Evolutionary conservation across 1,140 invertebrate genomes (phyloP).

Genomic region (Leguminivora glycinivorella): DNA sequence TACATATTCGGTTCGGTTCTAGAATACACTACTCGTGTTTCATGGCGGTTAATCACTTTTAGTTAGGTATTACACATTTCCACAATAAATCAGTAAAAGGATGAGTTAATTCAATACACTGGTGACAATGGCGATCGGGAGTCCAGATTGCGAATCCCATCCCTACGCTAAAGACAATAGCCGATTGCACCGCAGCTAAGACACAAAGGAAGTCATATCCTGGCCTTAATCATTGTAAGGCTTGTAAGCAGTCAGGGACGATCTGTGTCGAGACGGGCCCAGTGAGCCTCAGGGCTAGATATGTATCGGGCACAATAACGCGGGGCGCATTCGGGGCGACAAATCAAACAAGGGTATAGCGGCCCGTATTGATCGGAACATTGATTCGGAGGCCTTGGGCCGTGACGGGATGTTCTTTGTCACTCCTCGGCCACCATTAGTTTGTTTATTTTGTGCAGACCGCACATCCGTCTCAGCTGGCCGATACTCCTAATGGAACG

Average conservation of each 20-base stretch:
- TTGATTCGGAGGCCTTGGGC: constrained; percentile 41
- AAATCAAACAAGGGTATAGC: constrained; percentile 40
- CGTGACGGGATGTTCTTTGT: constrained; percentile 54
- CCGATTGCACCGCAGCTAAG: constrained; percentile 14
- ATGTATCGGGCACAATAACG: constrained; percentile 36
- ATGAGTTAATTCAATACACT: constrained; percentile 4
- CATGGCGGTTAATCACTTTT: background rate
- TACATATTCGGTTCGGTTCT: no score
- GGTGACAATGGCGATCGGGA: constrained; percentile 15
- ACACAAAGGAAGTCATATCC: constrained; percentile 26
- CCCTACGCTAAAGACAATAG: constrained; percentile 21
- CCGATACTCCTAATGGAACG: constrained; percentile 55
- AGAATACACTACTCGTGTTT: background rate
- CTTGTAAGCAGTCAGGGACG: constrained; percentile 29
- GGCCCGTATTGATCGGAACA: constrained; percentile 38
- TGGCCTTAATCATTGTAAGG: constrained; percentile 33
- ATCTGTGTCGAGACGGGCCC: background rate
- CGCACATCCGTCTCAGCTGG: constrained; percentile 52
- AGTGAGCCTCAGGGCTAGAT: constrained; percentile 17
- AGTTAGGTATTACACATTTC: background rate
- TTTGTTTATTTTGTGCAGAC: constrained; percentile 54
- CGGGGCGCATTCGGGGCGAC: constrained; percentile 13
- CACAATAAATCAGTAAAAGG: constrained; percentile 12
- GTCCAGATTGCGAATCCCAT: constrained; percentile 12
- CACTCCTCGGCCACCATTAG: constrained; percentile 49